A percentile compares a stretch with the other conserved stretches of the same genome.
Conservation (phyloP, 37 sponge, comb jelly and placozoan genomes). For the Bolinopsis microptera region DNA sequence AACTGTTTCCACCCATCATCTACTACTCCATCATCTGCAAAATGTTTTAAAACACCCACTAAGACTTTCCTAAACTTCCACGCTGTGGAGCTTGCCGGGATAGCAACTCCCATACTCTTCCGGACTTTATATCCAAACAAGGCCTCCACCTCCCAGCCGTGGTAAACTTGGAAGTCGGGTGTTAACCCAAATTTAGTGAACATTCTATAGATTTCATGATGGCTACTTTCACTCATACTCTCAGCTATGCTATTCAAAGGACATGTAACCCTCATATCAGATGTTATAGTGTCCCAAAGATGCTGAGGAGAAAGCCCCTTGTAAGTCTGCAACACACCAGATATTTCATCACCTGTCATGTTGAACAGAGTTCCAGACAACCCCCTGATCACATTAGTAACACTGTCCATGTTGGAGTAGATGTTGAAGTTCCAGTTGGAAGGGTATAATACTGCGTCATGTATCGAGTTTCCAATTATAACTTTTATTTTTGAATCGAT, state of each 20-base stretch:
- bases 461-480: background rate
- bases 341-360: background rate
- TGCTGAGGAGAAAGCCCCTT: background rate
- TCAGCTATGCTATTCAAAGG: background rate
- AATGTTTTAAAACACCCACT: background rate
- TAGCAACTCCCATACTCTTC: no score
- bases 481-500: background rate
- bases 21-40: background rate
- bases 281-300: background rate
- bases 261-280: slow-evolving; percentile 24
- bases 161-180: background rate
- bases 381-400: background rate
- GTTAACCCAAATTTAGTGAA: background rate
- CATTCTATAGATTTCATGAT: background rate
- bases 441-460: background rate
- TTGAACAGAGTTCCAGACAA: background rate
- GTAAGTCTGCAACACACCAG: background rate
- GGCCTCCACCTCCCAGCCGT: background rate
- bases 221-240: background rate
- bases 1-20: background rate
- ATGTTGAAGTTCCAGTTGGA: background rate
- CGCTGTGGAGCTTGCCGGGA: background rate
- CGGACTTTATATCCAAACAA: background rate
- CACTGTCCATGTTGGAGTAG: background rate
- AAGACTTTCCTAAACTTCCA: background rate